Evolutionary conservation across 1,140 invertebrate species (phyloP).

Genomic region (Hesperophylax magnus): DNA sequence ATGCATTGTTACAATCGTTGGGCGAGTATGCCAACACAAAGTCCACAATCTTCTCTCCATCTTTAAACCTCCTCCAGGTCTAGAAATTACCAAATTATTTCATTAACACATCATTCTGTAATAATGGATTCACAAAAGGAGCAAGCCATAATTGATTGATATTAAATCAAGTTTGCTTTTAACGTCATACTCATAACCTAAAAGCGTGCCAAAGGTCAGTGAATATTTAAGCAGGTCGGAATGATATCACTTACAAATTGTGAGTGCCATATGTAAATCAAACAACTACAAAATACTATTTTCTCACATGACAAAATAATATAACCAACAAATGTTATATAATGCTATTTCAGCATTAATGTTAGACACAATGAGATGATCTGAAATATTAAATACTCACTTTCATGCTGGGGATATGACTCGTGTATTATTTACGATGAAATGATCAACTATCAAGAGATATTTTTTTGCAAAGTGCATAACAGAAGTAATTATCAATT

Average conservation of each 20-base stretch:
- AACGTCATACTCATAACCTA: slow-evolving; percentile 9
- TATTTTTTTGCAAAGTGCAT: too few relatives aligned
- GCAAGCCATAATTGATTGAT: not conserved
- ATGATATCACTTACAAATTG: not conserved
- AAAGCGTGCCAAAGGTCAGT: slow-evolving; percentile 10
- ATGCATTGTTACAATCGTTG: slow-evolving; percentile 65
- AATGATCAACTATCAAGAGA: too few relatives aligned
- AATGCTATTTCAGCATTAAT: too few relatives aligned
- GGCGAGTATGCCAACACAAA: slow-evolving; percentile 76
- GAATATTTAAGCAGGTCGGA: not conserved
- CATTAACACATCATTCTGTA: not conserved
- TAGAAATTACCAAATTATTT: slow-evolving; percentile 42
- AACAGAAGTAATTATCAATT: too few relatives aligned
- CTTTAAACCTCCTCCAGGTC: slow-evolving; percentile 64
- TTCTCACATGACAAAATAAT: too few relatives aligned
- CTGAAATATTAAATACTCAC: too few relatives aligned
- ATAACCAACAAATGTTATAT: too few relatives aligned
- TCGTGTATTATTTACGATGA: too few relatives aligned
- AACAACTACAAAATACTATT: too few relatives aligned
- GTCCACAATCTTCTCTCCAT: slow-evolving; percentile 72
- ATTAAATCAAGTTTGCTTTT: not conserved
- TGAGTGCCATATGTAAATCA: too few relatives aligned
- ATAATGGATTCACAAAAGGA: not conserved
- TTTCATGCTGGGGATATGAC: too few relatives aligned
- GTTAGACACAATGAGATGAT: too few relatives aligned